Percentiles rank a stretch among this genome's conserved stretches.
phyloP scores from a whole-genome alignment of 2,797 vertebrate genomes.

The Huso huso region DNA sequence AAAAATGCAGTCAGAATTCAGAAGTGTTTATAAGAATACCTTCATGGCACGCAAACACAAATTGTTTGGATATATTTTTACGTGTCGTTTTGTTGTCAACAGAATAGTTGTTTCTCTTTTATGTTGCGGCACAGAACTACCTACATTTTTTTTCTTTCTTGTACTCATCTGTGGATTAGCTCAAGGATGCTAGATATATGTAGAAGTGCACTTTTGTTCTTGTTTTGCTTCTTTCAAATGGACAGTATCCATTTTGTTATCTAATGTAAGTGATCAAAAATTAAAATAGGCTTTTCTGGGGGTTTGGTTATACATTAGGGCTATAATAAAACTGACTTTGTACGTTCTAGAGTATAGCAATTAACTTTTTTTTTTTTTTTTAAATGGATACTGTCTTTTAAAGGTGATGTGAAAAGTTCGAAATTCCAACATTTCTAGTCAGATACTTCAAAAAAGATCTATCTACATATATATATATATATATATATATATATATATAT shows the following conservation, averaged over 20 bases:
- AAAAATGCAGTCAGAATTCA: slow-evolving; percentile 79
- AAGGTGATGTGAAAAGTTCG: slow-evolving; percentile 35
- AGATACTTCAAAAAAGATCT: too few relatives aligned
- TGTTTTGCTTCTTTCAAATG: slow-evolving; percentile 40
- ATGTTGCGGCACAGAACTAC: slow-evolving; percentile 65
- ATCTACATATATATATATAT: too few relatives aligned
- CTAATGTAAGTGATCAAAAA: slow-evolving; percentile 12
- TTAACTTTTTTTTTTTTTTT: not conserved
- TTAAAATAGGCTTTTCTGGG: slow-evolving; percentile 8
- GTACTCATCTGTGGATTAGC: slow-evolving; percentile 80
- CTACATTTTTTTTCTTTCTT: slow-evolving; percentile 52
- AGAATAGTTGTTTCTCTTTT: slow-evolving; percentile 36
- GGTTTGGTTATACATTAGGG: slow-evolving; percentile 13
- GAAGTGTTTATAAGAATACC: slow-evolving; percentile 72
- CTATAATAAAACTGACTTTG: slow-evolving; percentile 20
- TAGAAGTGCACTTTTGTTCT: slow-evolving; percentile 76
- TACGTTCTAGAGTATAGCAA: slow-evolving; percentile 18
- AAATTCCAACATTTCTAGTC: too few relatives aligned
- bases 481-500: too few relatives aligned
- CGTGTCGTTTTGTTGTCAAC: slow-evolving; percentile 49
- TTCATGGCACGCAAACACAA: slow-evolving; percentile 74
- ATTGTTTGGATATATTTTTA: slow-evolving; percentile 55
- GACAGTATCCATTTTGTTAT: slow-evolving; percentile 31
- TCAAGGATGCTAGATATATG: slow-evolving; percentile 80
- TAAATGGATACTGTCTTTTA: slow-evolving; percentile 29